Percentiles rank a stretch among this genome's conserved stretches.
phyloP scores from a whole-genome alignment of 2,888 invertebrate species.

The Coelinius sp. region DNA sequence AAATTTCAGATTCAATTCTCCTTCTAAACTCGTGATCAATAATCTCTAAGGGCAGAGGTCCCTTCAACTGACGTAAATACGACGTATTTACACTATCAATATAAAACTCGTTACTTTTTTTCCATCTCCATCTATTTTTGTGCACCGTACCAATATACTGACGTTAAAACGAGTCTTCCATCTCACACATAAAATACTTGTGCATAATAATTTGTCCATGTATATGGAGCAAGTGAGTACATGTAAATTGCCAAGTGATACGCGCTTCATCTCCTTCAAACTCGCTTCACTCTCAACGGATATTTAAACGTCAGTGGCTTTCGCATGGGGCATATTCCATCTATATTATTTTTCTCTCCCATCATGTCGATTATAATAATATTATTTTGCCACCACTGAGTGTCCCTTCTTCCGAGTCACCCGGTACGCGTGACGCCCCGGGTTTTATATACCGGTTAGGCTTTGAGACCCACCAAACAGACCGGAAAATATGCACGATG shows the following conservation, averaged over 20 bases:
- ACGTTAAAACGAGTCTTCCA: constrained; percentile 2
- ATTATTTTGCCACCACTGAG: constrained; percentile 50
- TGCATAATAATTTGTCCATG: constrained; percentile 11
- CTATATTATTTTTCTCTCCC: constrained; percentile 47
- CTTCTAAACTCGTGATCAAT: neutral
- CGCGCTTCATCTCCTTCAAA: constrained; percentile 40
- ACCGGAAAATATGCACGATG: constrained; percentile 70
- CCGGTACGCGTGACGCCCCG: constrained; percentile 55
- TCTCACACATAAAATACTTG: neutral
- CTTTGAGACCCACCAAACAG: constrained; percentile 69
- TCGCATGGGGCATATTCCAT: constrained; percentile 33
- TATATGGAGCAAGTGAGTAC: constrained; percentile 19
- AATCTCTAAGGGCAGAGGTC: neutral
- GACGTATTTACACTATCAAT: neutral
- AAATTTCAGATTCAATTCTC: no score
- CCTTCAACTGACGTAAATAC: neutral
- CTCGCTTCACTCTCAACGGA: constrained; percentile 39
- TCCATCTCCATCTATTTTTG: constrained; percentile 25
- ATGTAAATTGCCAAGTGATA: constrained; percentile 34
- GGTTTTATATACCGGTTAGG: constrained; percentile 59
- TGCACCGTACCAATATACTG: constrained; percentile 21
- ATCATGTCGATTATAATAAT: constrained; percentile 50
- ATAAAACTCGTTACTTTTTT: neutral
- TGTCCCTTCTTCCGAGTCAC: constrained; percentile 57
- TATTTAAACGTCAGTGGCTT: constrained; percentile 30